Evolutionary conservation across 2,888 invertebrate species (phyloP).

Genomic region (Cepaea hortensis): DNA sequence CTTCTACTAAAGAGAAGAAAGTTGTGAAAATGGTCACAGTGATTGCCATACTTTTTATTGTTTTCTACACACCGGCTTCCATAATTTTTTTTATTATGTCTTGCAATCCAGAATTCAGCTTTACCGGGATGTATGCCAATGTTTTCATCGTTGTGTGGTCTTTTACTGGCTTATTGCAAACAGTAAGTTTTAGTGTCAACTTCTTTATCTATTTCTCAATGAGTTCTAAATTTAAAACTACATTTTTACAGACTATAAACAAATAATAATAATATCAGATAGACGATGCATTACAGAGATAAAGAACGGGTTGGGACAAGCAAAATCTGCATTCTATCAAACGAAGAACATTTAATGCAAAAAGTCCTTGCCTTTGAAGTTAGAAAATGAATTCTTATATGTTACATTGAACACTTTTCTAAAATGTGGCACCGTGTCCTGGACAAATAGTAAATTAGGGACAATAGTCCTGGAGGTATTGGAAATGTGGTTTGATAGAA

Average conservation of each 20-base stretch:
- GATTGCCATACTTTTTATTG: background rate
- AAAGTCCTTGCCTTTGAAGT: too few relatives aligned
- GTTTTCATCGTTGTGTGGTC: background rate
- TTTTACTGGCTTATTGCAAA: background rate
- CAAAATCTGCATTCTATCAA: too few relatives aligned
- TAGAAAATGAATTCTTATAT: too few relatives aligned
- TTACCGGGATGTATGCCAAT: background rate
- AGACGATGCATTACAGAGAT: too few relatives aligned
- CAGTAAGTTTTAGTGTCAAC: background rate
- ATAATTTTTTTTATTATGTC: constrained; percentile 9
- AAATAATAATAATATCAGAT: background rate
- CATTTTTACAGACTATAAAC: background rate
- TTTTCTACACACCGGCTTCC: background rate
- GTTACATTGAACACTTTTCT: too few relatives aligned
- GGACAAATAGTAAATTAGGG: too few relatives aligned
- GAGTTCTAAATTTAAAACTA: constrained; percentile 17
- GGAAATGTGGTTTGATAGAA: too few relatives aligned
- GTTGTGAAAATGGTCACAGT: constrained; percentile 14
- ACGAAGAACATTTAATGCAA: too few relatives aligned
- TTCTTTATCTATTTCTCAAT: constrained; percentile 1
- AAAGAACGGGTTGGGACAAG: too few relatives aligned
- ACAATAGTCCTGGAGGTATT: too few relatives aligned
- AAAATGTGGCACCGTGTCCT: too few relatives aligned
- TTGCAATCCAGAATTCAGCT: background rate
- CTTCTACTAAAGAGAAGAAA: background rate